Percentiles rank a stretch among this genome's conserved stretches.
Conservation (phyloP, 1,140 invertebrate genomes). For the Meloidogyne hapla region DNA sequence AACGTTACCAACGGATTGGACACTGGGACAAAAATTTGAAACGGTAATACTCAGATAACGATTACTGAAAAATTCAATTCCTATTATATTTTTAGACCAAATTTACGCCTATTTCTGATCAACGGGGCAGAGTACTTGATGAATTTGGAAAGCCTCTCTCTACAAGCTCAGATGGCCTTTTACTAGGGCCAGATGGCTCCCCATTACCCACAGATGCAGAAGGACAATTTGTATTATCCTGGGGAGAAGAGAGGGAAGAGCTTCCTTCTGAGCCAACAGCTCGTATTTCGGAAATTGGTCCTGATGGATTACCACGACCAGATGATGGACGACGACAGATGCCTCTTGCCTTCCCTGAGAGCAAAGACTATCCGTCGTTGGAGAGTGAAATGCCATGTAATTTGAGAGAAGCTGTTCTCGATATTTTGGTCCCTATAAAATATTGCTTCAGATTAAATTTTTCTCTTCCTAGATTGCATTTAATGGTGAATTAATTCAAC, state of each 20-base stretch:
- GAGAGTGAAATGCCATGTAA: slow-evolving; percentile 21
- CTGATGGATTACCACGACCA: slow-evolving; percentile 42
- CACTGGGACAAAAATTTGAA: too few species aligned
- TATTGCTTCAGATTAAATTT: not conserved
- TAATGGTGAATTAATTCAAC: slow-evolving; percentile 29
- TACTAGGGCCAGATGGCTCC: slow-evolving; percentile 51
- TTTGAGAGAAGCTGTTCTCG: slow-evolving; percentile 28
- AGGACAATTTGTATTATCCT: slow-evolving; percentile 37
- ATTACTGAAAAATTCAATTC: too few species aligned
- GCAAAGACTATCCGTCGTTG: not conserved
- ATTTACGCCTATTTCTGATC: slow-evolving; percentile 23
- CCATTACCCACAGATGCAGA: slow-evolving; percentile 47
- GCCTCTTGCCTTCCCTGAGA: slow-evolving; percentile 5
- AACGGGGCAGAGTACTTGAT: slow-evolving; percentile 21
- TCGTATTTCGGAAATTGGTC: slow-evolving; percentile 18
- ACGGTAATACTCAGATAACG: too few species aligned
- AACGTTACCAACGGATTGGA: too few species aligned
- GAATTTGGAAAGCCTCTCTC: slow-evolving; percentile 31
- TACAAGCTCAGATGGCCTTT: slow-evolving; percentile 42
- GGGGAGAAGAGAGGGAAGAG: slow-evolving; percentile 12
- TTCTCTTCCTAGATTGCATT: slow-evolving; percentile 9
- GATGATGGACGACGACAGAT: slow-evolving; percentile 15
- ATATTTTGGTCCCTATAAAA: slow-evolving; percentile 29
- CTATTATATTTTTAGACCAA: not conserved
- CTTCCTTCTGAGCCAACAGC: not conserved